Conservation (phyloP, 2,888 invertebrate genomes). For the Aproaerema taeniolella region DNA sequence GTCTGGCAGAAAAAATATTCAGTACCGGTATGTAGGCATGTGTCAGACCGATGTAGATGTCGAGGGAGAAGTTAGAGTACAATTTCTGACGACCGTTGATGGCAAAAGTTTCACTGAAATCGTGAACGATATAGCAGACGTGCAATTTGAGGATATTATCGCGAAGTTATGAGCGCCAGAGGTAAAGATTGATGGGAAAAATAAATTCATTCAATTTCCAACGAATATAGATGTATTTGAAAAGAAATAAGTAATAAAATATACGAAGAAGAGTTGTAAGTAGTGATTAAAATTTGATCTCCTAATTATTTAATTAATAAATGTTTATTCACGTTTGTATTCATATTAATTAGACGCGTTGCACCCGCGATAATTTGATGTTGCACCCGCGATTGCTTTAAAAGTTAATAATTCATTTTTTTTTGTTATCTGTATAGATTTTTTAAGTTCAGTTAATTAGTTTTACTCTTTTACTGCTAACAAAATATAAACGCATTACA, state of each 20-base stretch:
- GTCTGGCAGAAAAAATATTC: neutral
- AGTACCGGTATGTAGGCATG: neutral
- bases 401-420: neutral
- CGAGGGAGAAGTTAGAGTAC: neutral
- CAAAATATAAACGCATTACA: neutral
- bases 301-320: neutral
- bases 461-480: neutral
- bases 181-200: constrained; percentile 21
- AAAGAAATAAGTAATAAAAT: constrained; percentile 22
- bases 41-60: neutral
- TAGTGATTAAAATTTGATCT: neutral
- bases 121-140: constrained; percentile 24
- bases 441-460: neutral
- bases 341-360: constrained; percentile 6
- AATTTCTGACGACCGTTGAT: constrained; percentile 17
- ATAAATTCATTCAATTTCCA: neutral
- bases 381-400: constrained; percentile 9
- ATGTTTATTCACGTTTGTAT: neutral
- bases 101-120: constrained; percentile 20
- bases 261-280: neutral
- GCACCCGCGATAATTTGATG: constrained; percentile 17
- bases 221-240: constrained; percentile 20
- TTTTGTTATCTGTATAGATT: neutral
- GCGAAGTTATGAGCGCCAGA: constrained; percentile 24
- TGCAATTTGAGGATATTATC: constrained; percentile 24